phyloP scores from a whole-genome alignment of 2,113 vertebrate species.

The Axis porcinus region DNA sequence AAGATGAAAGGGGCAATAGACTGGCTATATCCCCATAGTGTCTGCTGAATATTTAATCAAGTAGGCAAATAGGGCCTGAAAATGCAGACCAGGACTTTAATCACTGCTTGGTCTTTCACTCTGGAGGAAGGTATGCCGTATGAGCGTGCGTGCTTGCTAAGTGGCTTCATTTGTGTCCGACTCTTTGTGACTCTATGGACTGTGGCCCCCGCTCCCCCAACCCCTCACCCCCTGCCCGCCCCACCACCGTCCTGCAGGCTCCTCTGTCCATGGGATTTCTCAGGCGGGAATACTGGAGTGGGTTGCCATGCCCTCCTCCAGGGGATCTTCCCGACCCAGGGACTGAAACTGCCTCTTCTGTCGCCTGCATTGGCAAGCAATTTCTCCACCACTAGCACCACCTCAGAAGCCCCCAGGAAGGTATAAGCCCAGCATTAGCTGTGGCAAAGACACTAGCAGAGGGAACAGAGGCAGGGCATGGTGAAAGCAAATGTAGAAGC shows the following conservation, averaged over 20 bases:
- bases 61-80: neutral
- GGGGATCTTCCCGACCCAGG: neutral
- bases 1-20: neutral
- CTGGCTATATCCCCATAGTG: neutral
- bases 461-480: neutral
- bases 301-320: neutral
- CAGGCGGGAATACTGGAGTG: neutral
- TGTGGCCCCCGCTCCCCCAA: rapidly evolving
- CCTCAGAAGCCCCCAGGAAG: neutral
- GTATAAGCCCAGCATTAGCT: neutral
- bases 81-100: neutral
- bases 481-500: neutral
- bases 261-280: neutral
- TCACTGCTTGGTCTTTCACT: neutral
- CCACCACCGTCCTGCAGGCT: neutral
- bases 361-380: neutral
- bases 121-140: rapidly evolving
- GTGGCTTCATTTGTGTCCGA: neutral
- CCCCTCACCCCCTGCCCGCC: rapidly evolving
- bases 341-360: neutral
- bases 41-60: neutral
- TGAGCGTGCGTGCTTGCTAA: neutral
- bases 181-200: neutral
- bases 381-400: neutral
- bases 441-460: neutral